These are phyloP conservation scores for Epinephelus awoara DNA, from an alignment of 2,797 vertebrate species.

Conservation along the genomic window DNA sequence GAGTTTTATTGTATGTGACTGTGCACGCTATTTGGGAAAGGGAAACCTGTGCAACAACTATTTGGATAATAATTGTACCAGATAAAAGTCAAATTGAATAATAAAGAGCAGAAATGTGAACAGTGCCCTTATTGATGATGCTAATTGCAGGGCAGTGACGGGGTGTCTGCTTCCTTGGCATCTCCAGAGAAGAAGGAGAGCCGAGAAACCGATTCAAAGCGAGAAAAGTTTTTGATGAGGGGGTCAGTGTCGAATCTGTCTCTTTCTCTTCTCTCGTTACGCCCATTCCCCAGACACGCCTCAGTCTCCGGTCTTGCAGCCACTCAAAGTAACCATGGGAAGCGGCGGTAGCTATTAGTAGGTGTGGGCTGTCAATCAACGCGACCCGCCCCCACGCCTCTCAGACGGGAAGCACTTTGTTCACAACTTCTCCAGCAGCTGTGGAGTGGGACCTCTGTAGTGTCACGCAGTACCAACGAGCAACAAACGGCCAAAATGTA, in stretches of 20 bases:
- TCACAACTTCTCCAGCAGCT: constrained; percentile 69
- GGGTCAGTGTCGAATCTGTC: background rate
- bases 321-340: constrained; percentile 28
- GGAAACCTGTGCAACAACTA: background rate
- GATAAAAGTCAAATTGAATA: background rate
- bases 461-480: constrained; percentile 51
- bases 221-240: background rate
- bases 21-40: background rate
- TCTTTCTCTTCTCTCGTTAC: background rate
- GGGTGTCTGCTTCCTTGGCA: background rate
- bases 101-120: background rate
- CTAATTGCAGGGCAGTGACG: background rate
- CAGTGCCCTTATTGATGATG: background rate
- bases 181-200: background rate
- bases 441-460: constrained; percentile 55
- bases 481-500: constrained; percentile 72
- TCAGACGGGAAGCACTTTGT: constrained; percentile 64
- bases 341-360: constrained; percentile 59
- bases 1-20: background rate
- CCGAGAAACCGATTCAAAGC: background rate
- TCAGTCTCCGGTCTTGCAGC: constrained; percentile 28
- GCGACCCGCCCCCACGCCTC: constrained; percentile 59
- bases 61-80: background rate
- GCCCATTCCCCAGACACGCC: constrained; percentile 47
- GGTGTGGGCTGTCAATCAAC: constrained; percentile 77